Percentiles rank a stretch among this genome's conserved stretches.
These are phyloP conservation scores for Aphyosemion australe DNA, from an alignment of 2,113 vertebrate species.

Conservation along the genomic window DNA sequence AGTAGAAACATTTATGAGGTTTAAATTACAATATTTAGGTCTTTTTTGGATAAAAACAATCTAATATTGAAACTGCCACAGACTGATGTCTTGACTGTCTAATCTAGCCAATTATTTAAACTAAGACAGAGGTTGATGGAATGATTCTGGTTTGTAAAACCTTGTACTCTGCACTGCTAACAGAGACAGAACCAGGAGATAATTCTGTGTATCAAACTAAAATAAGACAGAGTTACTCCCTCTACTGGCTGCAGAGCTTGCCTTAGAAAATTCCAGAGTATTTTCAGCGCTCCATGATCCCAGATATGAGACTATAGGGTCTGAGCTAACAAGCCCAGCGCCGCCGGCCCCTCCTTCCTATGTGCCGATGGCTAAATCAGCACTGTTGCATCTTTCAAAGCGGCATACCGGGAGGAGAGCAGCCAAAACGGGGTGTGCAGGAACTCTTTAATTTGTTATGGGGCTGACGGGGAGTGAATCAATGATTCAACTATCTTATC, in stretches of 20 bases:
- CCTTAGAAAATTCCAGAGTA: conserved; percentile 17
- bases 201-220: neutral
- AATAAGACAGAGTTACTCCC: neutral
- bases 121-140: too few relatives aligned
- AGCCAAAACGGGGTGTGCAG: conserved; percentile 53
- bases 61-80: too few relatives aligned
- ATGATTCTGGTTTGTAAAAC: neutral
- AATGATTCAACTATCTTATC: conserved; percentile 67
- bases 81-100: too few relatives aligned
- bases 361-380: conserved; percentile 56
- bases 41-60: too few relatives aligned
- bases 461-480: conserved; percentile 53
- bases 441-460: conserved; percentile 69
- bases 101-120: too few relatives aligned
- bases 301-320: conserved; percentile 26
- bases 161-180: neutral
- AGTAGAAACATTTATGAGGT: too few relatives aligned
- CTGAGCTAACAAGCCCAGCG: conserved; percentile 39
- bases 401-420: conserved; percentile 51
- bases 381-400: conserved; percentile 67
- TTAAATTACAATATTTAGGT: too few relatives aligned
- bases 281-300: conserved; percentile 10
- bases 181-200: neutral
- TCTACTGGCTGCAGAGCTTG: conserved; percentile 14
- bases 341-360: conserved; percentile 26